These are phyloP conservation scores for Gonatopus flavifemur DNA, from an alignment of 1,140 invertebrate genomes.

Conservation along the genomic window DNA sequence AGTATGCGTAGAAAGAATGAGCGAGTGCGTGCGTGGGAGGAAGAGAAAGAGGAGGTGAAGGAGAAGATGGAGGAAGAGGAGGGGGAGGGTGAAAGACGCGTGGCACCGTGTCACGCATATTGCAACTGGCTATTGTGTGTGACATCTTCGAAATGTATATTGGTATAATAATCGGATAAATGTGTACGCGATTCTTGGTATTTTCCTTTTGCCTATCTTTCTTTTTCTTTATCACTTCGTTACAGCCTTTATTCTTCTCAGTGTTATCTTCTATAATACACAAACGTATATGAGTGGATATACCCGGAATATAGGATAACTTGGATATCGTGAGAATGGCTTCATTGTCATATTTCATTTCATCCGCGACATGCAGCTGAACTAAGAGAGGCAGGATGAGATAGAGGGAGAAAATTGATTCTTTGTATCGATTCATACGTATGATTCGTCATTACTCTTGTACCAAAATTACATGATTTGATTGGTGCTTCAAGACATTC, in stretches of 20 bases:
- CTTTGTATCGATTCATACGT: too few relatives aligned
- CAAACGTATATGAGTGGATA: neutral
- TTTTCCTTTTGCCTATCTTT: slow-evolving; percentile 2
- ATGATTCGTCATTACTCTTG: too few relatives aligned
- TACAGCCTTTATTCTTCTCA: too few relatives aligned
- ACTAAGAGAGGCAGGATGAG: neutral
- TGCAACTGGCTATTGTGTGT: slow-evolving; percentile 41
- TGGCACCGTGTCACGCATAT: slow-evolving; percentile 38
- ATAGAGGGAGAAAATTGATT: neutral
- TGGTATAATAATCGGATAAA: too few relatives aligned
- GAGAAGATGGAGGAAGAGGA: slow-evolving; percentile 10
- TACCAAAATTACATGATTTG: too few relatives aligned
- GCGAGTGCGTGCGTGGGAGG: neutral
- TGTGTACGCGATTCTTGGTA: slow-evolving; percentile 14
- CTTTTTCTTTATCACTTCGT: neutral
- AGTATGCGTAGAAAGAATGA: neutral
- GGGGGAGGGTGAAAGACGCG: slow-evolving; percentile 34
- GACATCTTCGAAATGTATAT: slow-evolving; percentile 32
- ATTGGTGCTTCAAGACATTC: too few relatives aligned
- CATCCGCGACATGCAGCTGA: neutral
- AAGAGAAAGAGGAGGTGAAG: neutral
- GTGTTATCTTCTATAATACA: neutral
- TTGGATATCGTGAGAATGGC: neutral
- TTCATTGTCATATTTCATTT: neutral
- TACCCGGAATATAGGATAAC: neutral